phyloP scores from a whole-genome alignment of 1,140 invertebrate species.

The Brachionus koreanus region DNA sequence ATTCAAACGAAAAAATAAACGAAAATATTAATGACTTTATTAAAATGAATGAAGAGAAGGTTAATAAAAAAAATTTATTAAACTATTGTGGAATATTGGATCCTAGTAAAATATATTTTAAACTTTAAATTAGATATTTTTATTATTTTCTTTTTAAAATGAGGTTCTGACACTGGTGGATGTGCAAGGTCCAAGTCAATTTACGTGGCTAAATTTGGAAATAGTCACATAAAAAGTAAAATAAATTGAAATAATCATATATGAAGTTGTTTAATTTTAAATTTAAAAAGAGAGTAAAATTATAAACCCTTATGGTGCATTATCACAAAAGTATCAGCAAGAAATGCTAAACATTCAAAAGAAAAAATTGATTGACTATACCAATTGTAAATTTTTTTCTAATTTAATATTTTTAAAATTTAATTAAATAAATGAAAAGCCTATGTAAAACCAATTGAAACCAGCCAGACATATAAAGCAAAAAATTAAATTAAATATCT shows the following conservation, averaged over 20 bases:
- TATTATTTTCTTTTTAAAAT: background rate
- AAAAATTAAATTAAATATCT: too few species aligned
- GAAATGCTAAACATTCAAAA: constrained; percentile 36
- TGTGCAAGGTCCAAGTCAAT: constrained; percentile 18
- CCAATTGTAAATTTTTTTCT: constrained; percentile 14
- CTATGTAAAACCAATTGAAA: background rate
- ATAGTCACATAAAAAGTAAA: constrained; percentile 40
- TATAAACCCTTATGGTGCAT: constrained; percentile 34
- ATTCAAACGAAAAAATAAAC: constrained; percentile 14
- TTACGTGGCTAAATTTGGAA: constrained; percentile 40
- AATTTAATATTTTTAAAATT: background rate
- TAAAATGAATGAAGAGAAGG: background rate
- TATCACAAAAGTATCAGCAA: constrained; percentile 35
- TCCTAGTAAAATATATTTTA: background rate
- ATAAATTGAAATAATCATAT: background rate
- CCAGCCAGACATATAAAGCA: background rate
- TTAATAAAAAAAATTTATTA: constrained; percentile 26
- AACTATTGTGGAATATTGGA: constrained; percentile 35
- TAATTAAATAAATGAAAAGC: background rate
- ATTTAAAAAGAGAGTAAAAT: background rate
- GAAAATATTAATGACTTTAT: constrained; percentile 7
- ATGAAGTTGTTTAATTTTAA: background rate
- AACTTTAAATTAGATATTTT: background rate
- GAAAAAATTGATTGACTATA: constrained; percentile 14
- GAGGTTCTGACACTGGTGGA: constrained; percentile 12